Evolutionary conservation across 23 tunicate species (phyloP), one percentile per base, ranked within the genome.

Genomic region (Corella eumyota): DNA sequence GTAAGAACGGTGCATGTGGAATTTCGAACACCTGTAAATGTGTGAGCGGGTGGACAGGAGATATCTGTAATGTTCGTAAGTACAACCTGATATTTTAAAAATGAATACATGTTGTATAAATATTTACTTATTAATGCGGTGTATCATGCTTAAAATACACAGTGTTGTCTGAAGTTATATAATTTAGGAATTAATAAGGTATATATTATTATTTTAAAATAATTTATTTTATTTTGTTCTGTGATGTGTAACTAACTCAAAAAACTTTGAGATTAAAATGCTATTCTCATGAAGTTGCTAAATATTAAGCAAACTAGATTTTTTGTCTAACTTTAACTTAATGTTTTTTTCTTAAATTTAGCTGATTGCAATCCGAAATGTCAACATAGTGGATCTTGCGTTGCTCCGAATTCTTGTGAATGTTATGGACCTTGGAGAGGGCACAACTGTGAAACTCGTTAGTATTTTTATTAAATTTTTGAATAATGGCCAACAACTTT

Each of bases 51-150:
- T 75, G 81, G 81, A 66, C 46, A 9, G 73, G 70, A 7, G 37
- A 34, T 24, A 27, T 51, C n/a, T 75, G 81, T 29, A 57, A 66
- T 13, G 32, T 37, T 4, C 81, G 81, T 75, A 56, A 75, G 81
- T 75, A 45, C 29, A 13, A n/a, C n/a, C n/a, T n/a, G n/a, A n/a
- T n/a, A n/a, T n/a, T n/a, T n/a, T n/a, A n/a, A n/a, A n/a, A n/a
- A n/a, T n/a, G n/a, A n/a, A n/a, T n/a, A n/a, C n/a, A n/a, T n/a
- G n/a, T n/a, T n/a, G n/a, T n/a, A n/a, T n/a, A n/a, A n/a, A n/a
- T n/a, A n/a, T n/a, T n/a, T n/a, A n/a, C n/a, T n/a, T n/a, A n/a
- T n/a, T n/a, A n/a, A n/a, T n/a, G n/a, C n/a, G n/a, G n/a, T n/a
- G n/a, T n/a, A n/a, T n/a, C n/a, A n/a, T n/a, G n/a, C n/a, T n/a